Percentiles rank a stretch among this genome's conserved stretches.
phyloP scores from a whole-genome alignment of 2,113 vertebrate species.

The Epinephelus fuscoguttatus region DNA sequence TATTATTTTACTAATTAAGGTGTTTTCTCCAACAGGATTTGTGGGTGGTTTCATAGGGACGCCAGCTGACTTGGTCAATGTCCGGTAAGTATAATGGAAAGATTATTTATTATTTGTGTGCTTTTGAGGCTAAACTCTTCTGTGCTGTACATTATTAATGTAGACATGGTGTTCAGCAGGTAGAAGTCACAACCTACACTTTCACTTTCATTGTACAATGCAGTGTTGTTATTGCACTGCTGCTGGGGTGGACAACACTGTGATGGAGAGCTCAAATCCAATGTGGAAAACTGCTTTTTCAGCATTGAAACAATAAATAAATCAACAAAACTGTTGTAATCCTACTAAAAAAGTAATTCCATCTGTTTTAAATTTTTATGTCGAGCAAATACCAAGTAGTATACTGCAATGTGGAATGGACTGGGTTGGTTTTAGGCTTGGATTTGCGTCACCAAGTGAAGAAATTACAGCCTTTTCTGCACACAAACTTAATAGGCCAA shows the following conservation, averaged over 20 bases:
- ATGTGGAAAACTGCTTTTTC: not conserved
- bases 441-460: not conserved
- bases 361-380: not conserved
- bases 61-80: slow-evolving; percentile 44
- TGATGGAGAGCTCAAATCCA: not conserved
- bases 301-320: not conserved
- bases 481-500: not conserved
- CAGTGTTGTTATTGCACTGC: not conserved
- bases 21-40: slow-evolving; percentile 15
- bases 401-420: not conserved
- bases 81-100: slow-evolving; percentile 2
- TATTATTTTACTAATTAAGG: not conserved
- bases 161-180: not conserved
- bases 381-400: not conserved
- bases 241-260: not conserved
- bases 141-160: not conserved
- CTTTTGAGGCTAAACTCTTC: not conserved
- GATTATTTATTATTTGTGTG: not conserved
- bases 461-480: not conserved
- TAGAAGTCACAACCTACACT: not conserved
- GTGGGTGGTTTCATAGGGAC: slow-evolving; percentile 42
- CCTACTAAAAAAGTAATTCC: not conserved
- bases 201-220: not conserved
- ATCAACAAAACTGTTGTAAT: not conserved
- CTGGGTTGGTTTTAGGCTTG: not conserved